Evolutionary conservation across 2,113 vertebrate species (phyloP).

Genomic region (Syngnathoides biaculeatus): DNA sequence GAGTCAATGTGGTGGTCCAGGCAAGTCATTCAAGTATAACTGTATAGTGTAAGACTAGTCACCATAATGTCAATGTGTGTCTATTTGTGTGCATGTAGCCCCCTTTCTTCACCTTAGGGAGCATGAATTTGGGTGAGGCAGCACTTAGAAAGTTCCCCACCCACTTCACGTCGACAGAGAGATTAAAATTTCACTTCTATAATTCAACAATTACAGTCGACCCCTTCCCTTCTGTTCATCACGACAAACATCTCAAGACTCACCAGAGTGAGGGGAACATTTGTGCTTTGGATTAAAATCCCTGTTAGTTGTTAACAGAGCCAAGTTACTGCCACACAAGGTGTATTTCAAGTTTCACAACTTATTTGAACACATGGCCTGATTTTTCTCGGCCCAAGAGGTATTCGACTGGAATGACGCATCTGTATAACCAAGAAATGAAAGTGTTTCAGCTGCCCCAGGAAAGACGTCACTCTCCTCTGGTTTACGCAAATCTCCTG

Average conservation of each 20-base stretch:
- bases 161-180: constrained; percentile 38
- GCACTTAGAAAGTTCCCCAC: constrained; percentile 54
- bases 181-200: constrained; percentile 61
- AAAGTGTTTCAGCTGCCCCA: constrained; percentile 33
- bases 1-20: not conserved
- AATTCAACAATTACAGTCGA: constrained; percentile 52
- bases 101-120: constrained; percentile 53
- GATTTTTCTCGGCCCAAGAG: constrained; percentile 24
- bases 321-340: not conserved
- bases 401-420: constrained; percentile 32
- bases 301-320: constrained; percentile 3
- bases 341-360: not conserved
- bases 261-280: constrained; percentile 1
- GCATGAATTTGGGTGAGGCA: constrained; percentile 55
- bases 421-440: constrained; percentile 14
- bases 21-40: not conserved
- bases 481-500: constrained; percentile 48
- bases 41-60: not conserved
- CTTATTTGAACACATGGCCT: not conserved
- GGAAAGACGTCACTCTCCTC: constrained; percentile 37
- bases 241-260: too few relatives aligned
- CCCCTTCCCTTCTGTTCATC: constrained; percentile 18
- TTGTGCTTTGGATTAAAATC: not conserved
- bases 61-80: not conserved
- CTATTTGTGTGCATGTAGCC: constrained; percentile 1